Evolutionary conservation across 2,797 vertebrate species (phyloP).

Genomic region (Pantherophis vulpinus): DNA sequence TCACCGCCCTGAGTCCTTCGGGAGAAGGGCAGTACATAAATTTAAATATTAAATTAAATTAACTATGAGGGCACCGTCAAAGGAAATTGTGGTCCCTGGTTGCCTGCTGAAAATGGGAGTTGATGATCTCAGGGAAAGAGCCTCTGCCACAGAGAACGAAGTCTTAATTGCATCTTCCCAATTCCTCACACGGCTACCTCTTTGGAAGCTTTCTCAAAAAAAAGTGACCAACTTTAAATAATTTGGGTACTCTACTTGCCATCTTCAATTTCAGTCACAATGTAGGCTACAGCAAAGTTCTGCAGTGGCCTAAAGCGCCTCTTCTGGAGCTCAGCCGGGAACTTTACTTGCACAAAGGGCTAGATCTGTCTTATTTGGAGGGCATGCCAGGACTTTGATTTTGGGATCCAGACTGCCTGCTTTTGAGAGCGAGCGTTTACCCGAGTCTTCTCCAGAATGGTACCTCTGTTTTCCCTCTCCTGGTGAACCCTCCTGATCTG

Average conservation of each 20-base stretch:
- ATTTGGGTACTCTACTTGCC: too few species aligned
- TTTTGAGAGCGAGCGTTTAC: too few species aligned
- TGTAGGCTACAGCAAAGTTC: too few species aligned
- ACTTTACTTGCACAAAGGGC: not conserved
- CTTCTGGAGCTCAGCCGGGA: not conserved
- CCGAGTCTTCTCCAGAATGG: not conserved
- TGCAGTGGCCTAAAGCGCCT: not conserved
- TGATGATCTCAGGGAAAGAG: not conserved
- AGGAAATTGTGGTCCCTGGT: not conserved
- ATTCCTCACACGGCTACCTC: not conserved
- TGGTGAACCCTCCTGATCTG: not conserved
- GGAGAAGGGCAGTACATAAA: too few species aligned
- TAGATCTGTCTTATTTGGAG: not conserved
- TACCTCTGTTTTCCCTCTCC: not conserved
- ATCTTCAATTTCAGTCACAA: not conserved
- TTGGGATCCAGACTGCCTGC: not conserved
- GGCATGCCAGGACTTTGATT: not conserved
- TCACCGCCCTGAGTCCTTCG: too few species aligned
- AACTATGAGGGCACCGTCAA: conserved; percentile 23
- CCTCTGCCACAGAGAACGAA: rapidly evolving
- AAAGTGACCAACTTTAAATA: not conserved
- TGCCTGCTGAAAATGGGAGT: too few species aligned
- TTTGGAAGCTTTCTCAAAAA: not conserved
- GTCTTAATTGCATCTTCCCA: not conserved
- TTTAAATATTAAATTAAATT: too few species aligned